Evolutionary conservation across 2,888 invertebrate species (phyloP), one percentile per base, ranked within the genome.

Genomic region (Harpalus rufipes): DNA sequence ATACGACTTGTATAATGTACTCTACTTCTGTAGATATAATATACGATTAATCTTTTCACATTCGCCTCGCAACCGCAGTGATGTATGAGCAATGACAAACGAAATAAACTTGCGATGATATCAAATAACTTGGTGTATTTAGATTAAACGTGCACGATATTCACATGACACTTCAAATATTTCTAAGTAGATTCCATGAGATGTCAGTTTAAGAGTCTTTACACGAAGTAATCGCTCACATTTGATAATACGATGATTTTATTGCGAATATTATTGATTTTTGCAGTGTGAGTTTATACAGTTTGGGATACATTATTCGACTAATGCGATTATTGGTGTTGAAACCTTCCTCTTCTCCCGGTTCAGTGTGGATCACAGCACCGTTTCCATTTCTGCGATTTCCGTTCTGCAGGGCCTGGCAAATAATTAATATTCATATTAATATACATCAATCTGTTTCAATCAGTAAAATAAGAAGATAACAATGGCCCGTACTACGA

Each of bases 341-440:
- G 81, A 39, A 61, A 56, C 21, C 86, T 86, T 87, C 86, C 86
- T 87, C 44, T 74, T 74, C 72, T 74, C 72, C 12, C 44, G 72
- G 83, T 84, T 78, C 85, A 86, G 87, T 86, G 89, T 89, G 87
- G 91, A 93, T 96, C 96, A 96, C 94, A 97, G 96, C 93, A 97
- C 97, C 90, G 97, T 97, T 93, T 97, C 97, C 95, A 97, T 96
- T 93, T 97, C 97, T 89, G 97, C 96, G 88, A 95, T 95, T 92
- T 95, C 95, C 86, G 95, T 95, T 92, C 95, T 93, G 91, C 93
- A 92, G 90, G 93, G 90, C 90, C 92, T 89, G 84, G 61, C 0
- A 32, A 32, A 83, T 21, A 68, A 83, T 8, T 14, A 51, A 51
- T 51, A 51, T 51, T 51, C 8, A 12, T 51, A 51, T 51, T 51